Base-by-base conservation (phyloP, 1,140 invertebrate genomes). In the Tribolium castaneum region DNA sequence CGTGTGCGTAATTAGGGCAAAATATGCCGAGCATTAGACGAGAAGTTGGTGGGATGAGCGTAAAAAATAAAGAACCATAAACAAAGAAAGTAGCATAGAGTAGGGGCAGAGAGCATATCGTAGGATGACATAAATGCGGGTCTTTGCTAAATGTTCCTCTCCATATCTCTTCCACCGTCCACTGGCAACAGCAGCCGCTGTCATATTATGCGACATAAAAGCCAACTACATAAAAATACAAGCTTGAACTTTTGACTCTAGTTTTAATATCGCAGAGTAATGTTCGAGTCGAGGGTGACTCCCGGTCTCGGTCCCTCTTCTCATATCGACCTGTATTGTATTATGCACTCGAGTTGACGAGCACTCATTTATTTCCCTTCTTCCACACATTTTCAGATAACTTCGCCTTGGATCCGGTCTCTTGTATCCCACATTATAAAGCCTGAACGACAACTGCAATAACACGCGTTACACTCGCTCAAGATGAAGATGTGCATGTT, bases 281-380 rank as follows among this genome's bases (percentile, higher is more conserved):
- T 76, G 75, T 52, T 75, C 59, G 59, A 66, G 59, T 66, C 59
- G 71, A 54, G 52, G 52, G 52, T 73, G 71, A 10, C 52, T 73
- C 71, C 49, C 52, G 49, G 49, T 50, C 25, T 30, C 50, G n/a
- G 19, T 14, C 52, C 71, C 45, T 45, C 71, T 73, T 54, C 25
- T 66, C 59, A 72, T 73, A 73, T 73, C 71, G 71, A 73, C 71
- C 52, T 54, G 71, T 73, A 73, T 73, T 73, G 71, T 73, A 73
- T 73, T 73, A 73, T 73, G 71, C 71, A 73, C 71, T 73, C 71
- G 71, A 73, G 71, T 73, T 73, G 71, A 73, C 71, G 71, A 73
- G 71, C 49, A 22, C 50, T 52, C 71, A 54, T 73, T 54, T 73
- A 73, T 73, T 54, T 54, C 71, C 13, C 52, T 73, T 73, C 52